phyloP scores from a whole-genome alignment of 2,797 vertebrate species.

The Pelobates cultripes region DNA sequence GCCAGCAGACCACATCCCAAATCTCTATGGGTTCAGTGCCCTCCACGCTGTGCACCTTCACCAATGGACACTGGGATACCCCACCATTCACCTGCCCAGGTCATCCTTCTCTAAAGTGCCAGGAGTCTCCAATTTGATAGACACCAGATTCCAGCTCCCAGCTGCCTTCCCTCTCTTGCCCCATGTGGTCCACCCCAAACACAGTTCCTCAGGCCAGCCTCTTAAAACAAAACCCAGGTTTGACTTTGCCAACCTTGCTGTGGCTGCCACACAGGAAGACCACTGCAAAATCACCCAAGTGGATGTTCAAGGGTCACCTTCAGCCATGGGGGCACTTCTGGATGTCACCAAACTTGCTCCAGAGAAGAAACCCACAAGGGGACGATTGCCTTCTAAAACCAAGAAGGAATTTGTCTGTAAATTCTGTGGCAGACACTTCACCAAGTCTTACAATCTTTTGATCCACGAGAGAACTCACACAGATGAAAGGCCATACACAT shows the following conservation, averaged over 20 bases:
- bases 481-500: constrained; percentile 87
- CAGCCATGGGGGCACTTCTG: constrained; percentile 82
- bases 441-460: constrained; percentile 89
- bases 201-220: constrained; percentile 66
- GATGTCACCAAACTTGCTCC: constrained; percentile 89
- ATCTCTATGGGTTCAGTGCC: constrained; percentile 92
- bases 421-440: constrained; percentile 90
- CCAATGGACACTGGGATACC: constrained; percentile 96
- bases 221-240: constrained; percentile 93
- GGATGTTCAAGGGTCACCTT: constrained; percentile 81
- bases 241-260: constrained; percentile 95
- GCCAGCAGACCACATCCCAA: constrained; percentile 88
- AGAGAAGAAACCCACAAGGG: constrained; percentile 88
- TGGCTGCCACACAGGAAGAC: constrained; percentile 94
- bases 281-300: constrained; percentile 80
- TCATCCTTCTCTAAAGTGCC: constrained; percentile 91
- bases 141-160: constrained; percentile 81
- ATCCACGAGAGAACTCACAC: constrained; percentile 91
- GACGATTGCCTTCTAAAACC: constrained; percentile 87
- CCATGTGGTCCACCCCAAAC: constrained; percentile 87
- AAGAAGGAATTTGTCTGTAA: constrained; percentile 93
- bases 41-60: constrained; percentile 94
- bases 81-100: constrained; percentile 86
- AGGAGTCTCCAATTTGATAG: constrained; percentile 74
- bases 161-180: constrained; percentile 89